Conservation (phyloP, 2,113 vertebrate species). For the Capreolus pygargus region DNA sequence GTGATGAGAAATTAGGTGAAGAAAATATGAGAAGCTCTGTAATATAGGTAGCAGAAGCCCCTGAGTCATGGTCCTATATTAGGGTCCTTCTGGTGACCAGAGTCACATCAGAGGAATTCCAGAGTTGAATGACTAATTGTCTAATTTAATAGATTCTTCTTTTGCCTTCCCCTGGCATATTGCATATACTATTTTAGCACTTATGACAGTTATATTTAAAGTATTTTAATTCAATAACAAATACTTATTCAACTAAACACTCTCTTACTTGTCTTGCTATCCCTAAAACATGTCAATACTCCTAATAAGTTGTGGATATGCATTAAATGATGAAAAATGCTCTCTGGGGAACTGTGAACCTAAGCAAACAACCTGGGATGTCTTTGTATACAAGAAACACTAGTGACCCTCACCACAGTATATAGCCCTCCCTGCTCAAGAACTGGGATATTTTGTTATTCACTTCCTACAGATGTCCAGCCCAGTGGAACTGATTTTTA, state of each 20-base stretch:
- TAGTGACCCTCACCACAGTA: not conserved
- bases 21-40: not conserved
- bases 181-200: not conserved
- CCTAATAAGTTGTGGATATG: not conserved
- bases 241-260: not conserved
- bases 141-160: not conserved
- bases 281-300: not conserved
- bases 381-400: not conserved
- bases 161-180: not conserved
- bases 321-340: not conserved
- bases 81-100: not conserved
- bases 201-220: not conserved
- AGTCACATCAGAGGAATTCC: not conserved
- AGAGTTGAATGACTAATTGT: not conserved
- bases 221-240: constrained; percentile 18
- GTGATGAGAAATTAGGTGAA: not conserved
- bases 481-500: constrained; percentile 12
- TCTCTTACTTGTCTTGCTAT: not conserved
- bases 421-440: not conserved
- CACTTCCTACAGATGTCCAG: not conserved
- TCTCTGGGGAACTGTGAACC: not conserved
- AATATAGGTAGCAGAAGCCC: not conserved
- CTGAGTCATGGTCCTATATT: not conserved
- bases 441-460: not conserved
- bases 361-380: not conserved